These are phyloP conservation scores for Pteria penguin DNA, from an alignment of 2,888 invertebrate species.

Conservation along the genomic window DNA sequence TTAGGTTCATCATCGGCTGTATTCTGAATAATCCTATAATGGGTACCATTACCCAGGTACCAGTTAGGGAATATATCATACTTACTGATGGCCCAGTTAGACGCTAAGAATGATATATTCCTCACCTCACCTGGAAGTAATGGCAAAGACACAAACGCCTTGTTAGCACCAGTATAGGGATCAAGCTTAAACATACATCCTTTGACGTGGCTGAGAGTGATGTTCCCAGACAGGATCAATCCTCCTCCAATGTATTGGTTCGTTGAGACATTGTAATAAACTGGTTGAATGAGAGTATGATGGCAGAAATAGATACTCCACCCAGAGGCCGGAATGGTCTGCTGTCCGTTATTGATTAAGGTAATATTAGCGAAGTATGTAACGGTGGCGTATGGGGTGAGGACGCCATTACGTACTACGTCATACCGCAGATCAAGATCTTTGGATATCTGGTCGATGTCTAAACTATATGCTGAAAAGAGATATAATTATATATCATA, in stretches of 20 bases:
- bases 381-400: slow-evolving; percentile 31
- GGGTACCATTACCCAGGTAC: slow-evolving; percentile 35
- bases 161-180: slow-evolving; percentile 38
- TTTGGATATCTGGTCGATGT: slow-evolving; percentile 35
- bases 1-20: slow-evolving; percentile 19
- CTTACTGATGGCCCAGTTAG: slow-evolving; percentile 31
- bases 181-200: slow-evolving; percentile 46
- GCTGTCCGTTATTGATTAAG: slow-evolving; percentile 29
- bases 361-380: slow-evolving; percentile 43
- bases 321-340: slow-evolving; percentile 25
- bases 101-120: slow-evolving; percentile 36
- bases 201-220: slow-evolving; percentile 40
- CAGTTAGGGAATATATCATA: slow-evolving; percentile 40
- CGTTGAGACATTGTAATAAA: slow-evolving; percentile 32
- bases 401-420: slow-evolving; percentile 36
- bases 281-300: slow-evolving; percentile 41
- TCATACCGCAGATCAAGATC: slow-evolving; percentile 32
- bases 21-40: slow-evolving; percentile 31
- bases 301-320: slow-evolving; percentile 45
- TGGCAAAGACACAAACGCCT: slow-evolving; percentile 21
- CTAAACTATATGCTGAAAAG: too few species aligned
- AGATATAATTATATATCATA: too few species aligned
- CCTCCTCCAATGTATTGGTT: slow-evolving; percentile 40
- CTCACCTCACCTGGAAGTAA: slow-evolving; percentile 32
- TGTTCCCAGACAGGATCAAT: slow-evolving; percentile 32